Conservation (phyloP, 1,140 invertebrate genomes). For the Tetramorium parvispinum region DNA sequence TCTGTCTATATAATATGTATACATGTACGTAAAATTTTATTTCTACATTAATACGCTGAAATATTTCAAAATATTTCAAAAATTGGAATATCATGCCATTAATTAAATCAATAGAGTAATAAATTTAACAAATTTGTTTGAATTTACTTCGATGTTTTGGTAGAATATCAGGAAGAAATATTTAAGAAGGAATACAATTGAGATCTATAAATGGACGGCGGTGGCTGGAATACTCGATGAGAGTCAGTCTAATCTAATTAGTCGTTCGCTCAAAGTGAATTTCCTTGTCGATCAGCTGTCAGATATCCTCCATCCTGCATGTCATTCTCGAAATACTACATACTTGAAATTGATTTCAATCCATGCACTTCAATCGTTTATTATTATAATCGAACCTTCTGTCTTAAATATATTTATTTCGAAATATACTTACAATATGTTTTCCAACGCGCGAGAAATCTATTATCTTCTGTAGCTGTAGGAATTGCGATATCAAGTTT, state of each 20-base stretch:
- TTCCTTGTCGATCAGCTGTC: slow-evolving; percentile 41
- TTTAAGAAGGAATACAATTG: background rate
- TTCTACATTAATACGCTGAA: background rate
- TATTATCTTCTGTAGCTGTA: background rate
- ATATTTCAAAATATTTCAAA: background rate
- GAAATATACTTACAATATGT: slow-evolving; percentile 28
- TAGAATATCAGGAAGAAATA: background rate
- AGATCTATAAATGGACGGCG: slow-evolving; percentile 5
- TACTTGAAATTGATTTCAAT: background rate
- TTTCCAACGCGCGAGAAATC: background rate
- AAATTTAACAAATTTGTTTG: background rate
- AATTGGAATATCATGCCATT: background rate
- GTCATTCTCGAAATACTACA: slow-evolving; percentile 7
- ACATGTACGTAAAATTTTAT: background rate
- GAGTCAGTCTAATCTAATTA: slow-evolving; percentile 52
- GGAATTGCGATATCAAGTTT: slow-evolving; percentile 1
- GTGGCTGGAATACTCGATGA: slow-evolving; percentile 38
- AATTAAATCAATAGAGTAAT: background rate
- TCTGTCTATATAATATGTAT: background rate
- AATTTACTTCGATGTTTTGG: background rate
- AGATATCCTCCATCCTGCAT: background rate
- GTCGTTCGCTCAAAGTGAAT: slow-evolving; percentile 29
- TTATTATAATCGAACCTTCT: slow-evolving; percentile 31
- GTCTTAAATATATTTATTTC: slow-evolving; percentile 13
- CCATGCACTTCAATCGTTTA: slow-evolving; percentile 31